Conservation (phyloP, 2,113 vertebrate species). For the Empidonax traillii region DNA sequence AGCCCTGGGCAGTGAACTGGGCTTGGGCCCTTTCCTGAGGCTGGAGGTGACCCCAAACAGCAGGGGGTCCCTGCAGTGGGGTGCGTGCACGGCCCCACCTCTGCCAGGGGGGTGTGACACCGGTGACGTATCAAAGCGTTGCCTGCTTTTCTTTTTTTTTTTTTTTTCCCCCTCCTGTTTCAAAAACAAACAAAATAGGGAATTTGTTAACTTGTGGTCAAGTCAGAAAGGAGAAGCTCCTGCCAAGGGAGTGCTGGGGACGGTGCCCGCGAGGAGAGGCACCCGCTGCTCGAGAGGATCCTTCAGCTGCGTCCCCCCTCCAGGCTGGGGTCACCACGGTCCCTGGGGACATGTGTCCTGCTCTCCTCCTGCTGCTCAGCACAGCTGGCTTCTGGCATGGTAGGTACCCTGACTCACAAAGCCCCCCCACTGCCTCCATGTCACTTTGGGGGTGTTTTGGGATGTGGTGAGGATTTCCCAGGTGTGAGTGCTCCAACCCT, state of each 20-base stretch:
- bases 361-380: slow-evolving; percentile 56
- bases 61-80: background rate
- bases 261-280: background rate
- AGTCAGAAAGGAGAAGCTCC: slow-evolving; percentile 68
- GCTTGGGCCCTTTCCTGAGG: background rate
- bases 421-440: accelerated
- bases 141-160: background rate
- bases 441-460: background rate
- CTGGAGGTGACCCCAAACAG: background rate
- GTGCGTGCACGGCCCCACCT: background rate
- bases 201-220: slow-evolving; percentile 69
- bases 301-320: background rate
- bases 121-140: background rate
- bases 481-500: background rate
- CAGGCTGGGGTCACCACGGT: background rate
- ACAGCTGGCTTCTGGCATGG: slow-evolving; percentile 49
- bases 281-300: background rate
- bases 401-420: slow-evolving; percentile 38
- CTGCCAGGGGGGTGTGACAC: background rate
- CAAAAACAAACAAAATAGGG: slow-evolving; percentile 51
- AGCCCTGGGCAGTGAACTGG: background rate
- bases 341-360: slow-evolving; percentile 55
- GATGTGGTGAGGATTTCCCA: accelerated
- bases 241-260: background rate
- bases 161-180: background rate